Percentiles rank a stretch among this genome's conserved stretches.
phyloP scores from a whole-genome alignment of 2,797 vertebrate genomes.

The Lagorchestes hirsutus region DNA sequence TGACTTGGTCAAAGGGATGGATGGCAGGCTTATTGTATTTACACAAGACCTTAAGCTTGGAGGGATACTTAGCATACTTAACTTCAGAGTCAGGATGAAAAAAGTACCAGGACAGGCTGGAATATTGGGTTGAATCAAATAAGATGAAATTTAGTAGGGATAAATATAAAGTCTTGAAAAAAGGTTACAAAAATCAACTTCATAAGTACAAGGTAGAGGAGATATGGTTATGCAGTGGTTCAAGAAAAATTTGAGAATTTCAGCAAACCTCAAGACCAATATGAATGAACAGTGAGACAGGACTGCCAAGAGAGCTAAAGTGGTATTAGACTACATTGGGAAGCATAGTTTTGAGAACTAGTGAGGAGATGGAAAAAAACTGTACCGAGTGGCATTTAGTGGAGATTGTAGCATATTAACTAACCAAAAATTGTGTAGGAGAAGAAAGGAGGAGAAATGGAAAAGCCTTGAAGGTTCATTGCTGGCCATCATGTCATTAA shows the following conservation, averaged over 20 bases:
- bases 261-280: background rate
- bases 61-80: background rate
- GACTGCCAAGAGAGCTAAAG: background rate
- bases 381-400: background rate
- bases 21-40: background rate
- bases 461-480: background rate
- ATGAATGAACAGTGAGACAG: background rate
- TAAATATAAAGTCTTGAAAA: background rate
- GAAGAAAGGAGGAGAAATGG: background rate
- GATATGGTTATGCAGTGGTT: background rate
- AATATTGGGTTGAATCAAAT: background rate
- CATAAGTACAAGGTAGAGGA: background rate
- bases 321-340: background rate
- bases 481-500: background rate
- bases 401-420: background rate
- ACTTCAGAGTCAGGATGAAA: background rate
- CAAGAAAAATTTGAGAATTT: background rate
- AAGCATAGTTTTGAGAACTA: background rate
- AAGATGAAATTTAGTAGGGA: background rate
- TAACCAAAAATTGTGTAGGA: background rate
- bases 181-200: background rate
- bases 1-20: background rate
- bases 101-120: background rate
- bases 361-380: background rate
- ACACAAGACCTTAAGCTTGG: background rate